These are phyloP conservation scores for Meda fulgida DNA, from an alignment of 2,797 vertebrate species.

Conservation along the genomic window DNA sequence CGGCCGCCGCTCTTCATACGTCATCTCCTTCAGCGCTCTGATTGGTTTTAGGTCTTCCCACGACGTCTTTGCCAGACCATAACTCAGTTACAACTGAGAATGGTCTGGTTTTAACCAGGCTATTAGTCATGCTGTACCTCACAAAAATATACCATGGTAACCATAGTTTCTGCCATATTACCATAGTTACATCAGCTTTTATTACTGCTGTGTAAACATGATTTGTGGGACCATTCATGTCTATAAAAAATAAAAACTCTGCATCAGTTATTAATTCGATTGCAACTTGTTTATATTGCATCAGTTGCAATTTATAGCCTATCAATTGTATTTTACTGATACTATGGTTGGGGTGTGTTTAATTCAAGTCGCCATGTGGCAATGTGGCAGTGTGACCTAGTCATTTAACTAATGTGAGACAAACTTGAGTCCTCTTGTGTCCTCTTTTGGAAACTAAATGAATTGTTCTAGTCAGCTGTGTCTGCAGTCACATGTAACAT, in stretches of 20 bases:
- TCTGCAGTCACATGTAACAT: background rate
- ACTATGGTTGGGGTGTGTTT: background rate
- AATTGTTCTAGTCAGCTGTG: background rate
- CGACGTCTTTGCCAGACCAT: no score
- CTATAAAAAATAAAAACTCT: background rate
- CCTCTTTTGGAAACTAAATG: background rate
- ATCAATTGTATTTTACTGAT: background rate
- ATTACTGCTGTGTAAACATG: background rate
- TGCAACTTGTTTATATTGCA: background rate
- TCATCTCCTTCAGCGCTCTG: no score
- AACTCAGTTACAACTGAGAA: no score
- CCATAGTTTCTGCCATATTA: background rate
- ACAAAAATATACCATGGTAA: slow-evolving; percentile 2
- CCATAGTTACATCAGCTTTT: background rate
- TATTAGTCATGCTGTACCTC: background rate
- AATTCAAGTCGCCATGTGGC: background rate
- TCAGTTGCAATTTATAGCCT: background rate
- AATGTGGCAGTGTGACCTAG: background rate
- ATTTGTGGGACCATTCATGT: background rate
- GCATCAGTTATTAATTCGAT: background rate
- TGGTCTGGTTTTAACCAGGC: no score
- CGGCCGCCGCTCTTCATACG: no score
- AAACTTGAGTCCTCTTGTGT: background rate
- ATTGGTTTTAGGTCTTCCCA: no score
- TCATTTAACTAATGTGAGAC: background rate